These are phyloP conservation scores for Platyrinchus mystaceus DNA, from an alignment of 2,797 vertebrate species.

Conservation along the genomic window DNA sequence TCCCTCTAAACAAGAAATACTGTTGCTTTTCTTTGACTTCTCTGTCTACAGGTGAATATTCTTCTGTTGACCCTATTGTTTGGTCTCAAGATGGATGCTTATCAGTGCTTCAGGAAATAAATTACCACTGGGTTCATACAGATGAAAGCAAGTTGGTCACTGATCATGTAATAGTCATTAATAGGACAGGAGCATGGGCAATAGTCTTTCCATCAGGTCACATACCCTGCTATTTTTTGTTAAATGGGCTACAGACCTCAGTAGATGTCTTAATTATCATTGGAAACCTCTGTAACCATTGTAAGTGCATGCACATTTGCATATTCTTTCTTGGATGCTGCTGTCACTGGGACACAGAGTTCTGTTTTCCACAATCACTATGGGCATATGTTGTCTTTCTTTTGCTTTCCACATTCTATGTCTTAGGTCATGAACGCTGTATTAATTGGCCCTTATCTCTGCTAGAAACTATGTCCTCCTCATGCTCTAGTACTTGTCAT, in stretches of 20 bases:
- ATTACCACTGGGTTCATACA: not conserved
- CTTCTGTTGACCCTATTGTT: not conserved
- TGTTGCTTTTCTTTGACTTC: not conserved
- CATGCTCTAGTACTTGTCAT: not conserved
- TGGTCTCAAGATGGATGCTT: not conserved
- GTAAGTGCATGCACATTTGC: not conserved
- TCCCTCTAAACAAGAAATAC: not conserved
- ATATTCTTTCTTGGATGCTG: not conserved
- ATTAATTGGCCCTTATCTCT: not conserved
- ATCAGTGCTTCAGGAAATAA: not conserved
- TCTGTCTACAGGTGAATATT: not conserved
- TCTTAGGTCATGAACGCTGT: not conserved
- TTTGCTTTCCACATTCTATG: not conserved
- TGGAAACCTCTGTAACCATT: not conserved
- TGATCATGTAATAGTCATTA: not conserved
- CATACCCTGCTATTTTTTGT: not conserved
- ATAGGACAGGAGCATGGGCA: not conserved
- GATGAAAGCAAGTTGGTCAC: not conserved
- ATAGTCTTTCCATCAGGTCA: not conserved
- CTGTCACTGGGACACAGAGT: not conserved
- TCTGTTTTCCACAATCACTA: not conserved
- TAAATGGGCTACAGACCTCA: not conserved
- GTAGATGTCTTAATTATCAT: not conserved
- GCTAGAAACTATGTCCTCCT: not conserved
- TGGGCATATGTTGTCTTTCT: accelerated